Base-by-base conservation (phyloP, 2,888 invertebrate genomes). In the Lissonota sp. region DNA sequence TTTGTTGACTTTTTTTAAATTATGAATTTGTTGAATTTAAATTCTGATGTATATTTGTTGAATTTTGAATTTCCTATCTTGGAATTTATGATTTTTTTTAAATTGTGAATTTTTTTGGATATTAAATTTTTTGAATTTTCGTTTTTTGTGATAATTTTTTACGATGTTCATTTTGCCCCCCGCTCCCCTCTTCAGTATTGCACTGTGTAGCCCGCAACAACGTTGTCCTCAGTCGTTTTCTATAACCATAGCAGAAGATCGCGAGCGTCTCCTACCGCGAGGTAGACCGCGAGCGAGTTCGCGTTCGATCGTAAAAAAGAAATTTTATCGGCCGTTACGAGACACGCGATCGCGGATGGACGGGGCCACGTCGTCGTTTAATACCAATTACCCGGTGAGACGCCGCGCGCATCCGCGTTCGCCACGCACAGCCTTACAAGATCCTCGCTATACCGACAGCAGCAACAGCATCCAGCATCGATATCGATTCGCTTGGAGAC, bases 271-370 rank as follows among this genome's bases (percentile, higher is more conserved):
- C 72, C 72, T 80, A 78, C 77, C 69, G 81, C 69, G 73, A 55
- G 77, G 16, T 62, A 14, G 42, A 26, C 26, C 55, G 62, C 39
- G 58, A 64, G 57, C 70, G 58, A 53, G 64, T 44, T 71, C 69
- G 72, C 69, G 72, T 72, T 83, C 72, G 77, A 77, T 82, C 82
- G 82, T 82, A 82, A 82, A 82, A 80, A 82, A 66, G 80, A 77
- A 82, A 82, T 84, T 87, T 87, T 85, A 86, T 84, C 85, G 82
- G 78, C 70, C 74, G 80, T 82, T 81, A 74, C 81, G 79, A 71
- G 79, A 84, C 82, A 79, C 83, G 79, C 77, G 82, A 83, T 77
- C 79, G 83, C 71, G 80, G 75, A 80, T 78, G 74, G 78, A 80
- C 77, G 80, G 64, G 70, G 53, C 81, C 81, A 77, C 83, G 80